A percentile compares a stretch with the other conserved stretches of the same genome.
phyloP scores from a whole-genome alignment of 2,888 invertebrate genomes.

The Acronicta psi region DNA sequence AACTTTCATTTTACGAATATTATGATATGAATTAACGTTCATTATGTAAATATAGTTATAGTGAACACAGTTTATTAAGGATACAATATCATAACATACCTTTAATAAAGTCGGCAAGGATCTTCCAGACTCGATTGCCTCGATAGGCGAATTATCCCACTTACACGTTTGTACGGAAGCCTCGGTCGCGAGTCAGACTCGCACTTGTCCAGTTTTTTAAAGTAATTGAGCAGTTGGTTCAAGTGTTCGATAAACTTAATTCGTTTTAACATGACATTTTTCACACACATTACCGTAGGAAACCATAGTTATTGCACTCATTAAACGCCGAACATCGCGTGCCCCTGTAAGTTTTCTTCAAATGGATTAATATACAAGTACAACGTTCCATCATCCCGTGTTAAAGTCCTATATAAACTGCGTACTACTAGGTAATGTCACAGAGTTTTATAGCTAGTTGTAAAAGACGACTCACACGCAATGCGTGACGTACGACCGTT shows the following conservation, averaged over 20 bases:
- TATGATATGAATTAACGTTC: too few relatives aligned
- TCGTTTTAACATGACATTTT: constrained; percentile 2
- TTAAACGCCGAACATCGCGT: constrained; percentile 26
- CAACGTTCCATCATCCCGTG: constrained; percentile 42
- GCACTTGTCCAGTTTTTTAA: too few relatives aligned
- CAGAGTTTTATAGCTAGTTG: constrained; percentile 34
- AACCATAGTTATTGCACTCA: constrained; percentile 14
- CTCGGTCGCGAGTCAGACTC: too few relatives aligned
- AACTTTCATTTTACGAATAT: too few relatives aligned
- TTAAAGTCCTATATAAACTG: constrained; percentile 30
- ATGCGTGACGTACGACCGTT: constrained; percentile 48
- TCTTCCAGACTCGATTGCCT: too few relatives aligned
- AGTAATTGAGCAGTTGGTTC: too few relatives aligned
- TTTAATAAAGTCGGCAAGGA: too few relatives aligned
- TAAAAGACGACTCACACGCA: constrained; percentile 44
- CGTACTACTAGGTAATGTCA: constrained; percentile 39
- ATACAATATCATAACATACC: too few relatives aligned
- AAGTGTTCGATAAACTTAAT: neutral
- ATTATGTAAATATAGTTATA: too few relatives aligned
- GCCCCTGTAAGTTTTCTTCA: constrained; percentile 25
- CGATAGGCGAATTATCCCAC: too few relatives aligned
- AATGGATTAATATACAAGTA: constrained; percentile 35
- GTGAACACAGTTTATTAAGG: too few relatives aligned
- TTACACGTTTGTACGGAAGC: too few relatives aligned
- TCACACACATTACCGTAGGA: constrained; percentile 2